Base-by-base conservation (phyloP, 2,797 vertebrate genomes). In the Anabacerthia variegaticeps region DNA sequence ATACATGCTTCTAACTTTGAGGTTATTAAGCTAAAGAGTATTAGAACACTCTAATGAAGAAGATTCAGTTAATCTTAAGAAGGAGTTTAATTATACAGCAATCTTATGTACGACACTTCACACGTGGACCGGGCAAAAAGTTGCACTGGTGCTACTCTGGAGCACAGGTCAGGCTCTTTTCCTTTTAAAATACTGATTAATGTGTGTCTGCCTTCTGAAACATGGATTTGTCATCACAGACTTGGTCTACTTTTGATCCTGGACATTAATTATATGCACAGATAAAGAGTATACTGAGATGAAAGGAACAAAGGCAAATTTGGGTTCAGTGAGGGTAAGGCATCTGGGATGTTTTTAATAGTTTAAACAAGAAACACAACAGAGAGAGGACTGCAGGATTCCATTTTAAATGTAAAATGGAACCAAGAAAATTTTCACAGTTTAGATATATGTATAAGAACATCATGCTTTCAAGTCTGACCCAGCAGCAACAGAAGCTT, bases 291-390 rank as follows among this genome's bases (percentile, higher is more conserved):
- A 69, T 18, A 76, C 28, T 30, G 36, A 79, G 91, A 89, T 59
- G 78, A 89, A 95, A 96, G 43, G 62, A 86, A 90, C 20, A 87
- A 88, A 89, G 63, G 21, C 81, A 85, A 85, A 93, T 87, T 75
- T 52, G 39, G 77, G 39, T 48, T 87, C 62, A 86, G 58, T 39
- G 26, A 92, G 66, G 7, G 19, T 43, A 75, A 67, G 12, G 52
- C 6, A 3, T 66, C 66, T 43, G 3, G 19, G 14, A 13, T 2
- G 5, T 13, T 81, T 76, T 69, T 68, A 65, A 79, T 5, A 14
- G 41, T 68, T 82, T 65, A 28, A 78, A 79, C 75, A 79, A 71
- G 43, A 37, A 71, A 24, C 8, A 20, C 36, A 82, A 28, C 18
- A 86, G 69, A 87, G 74, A 67, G 0, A 1, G 37, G 68, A 54